Evolutionary conservation across 2,888 invertebrate genomes (phyloP).

Genomic region (Scaeva pyrastri): DNA sequence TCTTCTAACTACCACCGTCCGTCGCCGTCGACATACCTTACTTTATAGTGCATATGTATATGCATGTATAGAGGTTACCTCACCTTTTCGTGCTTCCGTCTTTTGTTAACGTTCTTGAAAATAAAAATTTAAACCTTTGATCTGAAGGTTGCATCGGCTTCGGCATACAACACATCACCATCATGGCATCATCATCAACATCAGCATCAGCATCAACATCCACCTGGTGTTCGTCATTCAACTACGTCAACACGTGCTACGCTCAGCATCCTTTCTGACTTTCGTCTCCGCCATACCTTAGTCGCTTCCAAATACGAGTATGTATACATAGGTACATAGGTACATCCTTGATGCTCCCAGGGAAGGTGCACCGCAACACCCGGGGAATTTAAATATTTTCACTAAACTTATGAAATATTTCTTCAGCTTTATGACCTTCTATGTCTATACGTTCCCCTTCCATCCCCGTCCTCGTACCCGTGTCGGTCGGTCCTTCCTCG

Average conservation of each 20-base stretch:
- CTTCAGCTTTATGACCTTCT: conserved; percentile 74
- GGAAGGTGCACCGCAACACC: conserved; percentile 46
- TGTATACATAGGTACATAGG: not conserved
- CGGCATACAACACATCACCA: conserved; percentile 43
- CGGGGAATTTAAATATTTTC: conserved; percentile 68
- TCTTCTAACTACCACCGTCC: conserved; percentile 7
- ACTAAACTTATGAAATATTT: conserved; percentile 70
- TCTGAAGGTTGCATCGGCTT: conserved; percentile 72
- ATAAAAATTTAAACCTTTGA: conserved; percentile 66
- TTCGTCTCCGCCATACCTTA: not conserved
- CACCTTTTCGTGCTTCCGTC: conserved; percentile 13
- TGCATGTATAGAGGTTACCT: not conserved
- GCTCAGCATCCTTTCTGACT: conserved; percentile 34
- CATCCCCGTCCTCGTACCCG: not conserved
- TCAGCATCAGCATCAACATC: conserved; percentile 19
- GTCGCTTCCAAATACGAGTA: not conserved
- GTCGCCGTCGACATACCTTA: no score
- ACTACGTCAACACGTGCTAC: conserved; percentile 68
- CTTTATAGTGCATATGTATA: not conserved
- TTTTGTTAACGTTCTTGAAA: conserved; percentile 61
- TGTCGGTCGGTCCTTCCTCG: no score
- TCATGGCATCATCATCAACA: conserved; percentile 42
- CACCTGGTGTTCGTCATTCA: conserved; percentile 17
- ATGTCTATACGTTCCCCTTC: conserved; percentile 38
- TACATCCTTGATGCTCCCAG: conserved; percentile 33